Evolutionary conservation across 2,797 vertebrate species (phyloP).

Genomic region (Manis pentadactyla): DNA sequence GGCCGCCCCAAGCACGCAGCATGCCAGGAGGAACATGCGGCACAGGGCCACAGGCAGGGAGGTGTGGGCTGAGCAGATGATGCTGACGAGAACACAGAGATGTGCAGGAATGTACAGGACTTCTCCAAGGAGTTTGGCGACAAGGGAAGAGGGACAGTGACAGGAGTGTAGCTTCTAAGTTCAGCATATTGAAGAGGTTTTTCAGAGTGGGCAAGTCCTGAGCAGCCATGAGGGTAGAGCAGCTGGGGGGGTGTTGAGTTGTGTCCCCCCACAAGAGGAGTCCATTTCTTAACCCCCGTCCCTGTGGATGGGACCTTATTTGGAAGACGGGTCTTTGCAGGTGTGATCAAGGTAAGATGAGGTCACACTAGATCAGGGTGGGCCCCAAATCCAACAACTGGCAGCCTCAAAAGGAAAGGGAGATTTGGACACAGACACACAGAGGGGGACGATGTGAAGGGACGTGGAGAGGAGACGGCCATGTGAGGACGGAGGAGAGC

Average conservation of each 20-base stretch:
- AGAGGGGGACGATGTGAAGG: rapidly evolving
- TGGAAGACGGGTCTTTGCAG: neutral
- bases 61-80: rapidly evolving
- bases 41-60: rapidly evolving
- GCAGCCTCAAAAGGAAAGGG: neutral
- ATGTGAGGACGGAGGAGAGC: rapidly evolving
- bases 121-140: neutral
- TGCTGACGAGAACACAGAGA: neutral
- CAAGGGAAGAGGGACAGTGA: neutral
- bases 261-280: no score
- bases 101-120: neutral
- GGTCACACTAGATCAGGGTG: no score
- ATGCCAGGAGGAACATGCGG: rapidly evolving
- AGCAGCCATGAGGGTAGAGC: neutral
- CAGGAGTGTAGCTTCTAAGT: neutral
- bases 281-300: neutral
- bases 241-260: no score
- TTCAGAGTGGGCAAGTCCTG: neutral
- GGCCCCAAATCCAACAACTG: neutral
- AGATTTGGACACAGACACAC: neutral
- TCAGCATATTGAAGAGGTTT: neutral
- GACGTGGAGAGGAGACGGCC: neutral
- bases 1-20: rapidly evolving
- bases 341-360: neutral
- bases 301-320: neutral